These are phyloP conservation scores for Himalopsyche anomala DNA, from an alignment of 2,888 invertebrate species.

Conservation along the genomic window DNA sequence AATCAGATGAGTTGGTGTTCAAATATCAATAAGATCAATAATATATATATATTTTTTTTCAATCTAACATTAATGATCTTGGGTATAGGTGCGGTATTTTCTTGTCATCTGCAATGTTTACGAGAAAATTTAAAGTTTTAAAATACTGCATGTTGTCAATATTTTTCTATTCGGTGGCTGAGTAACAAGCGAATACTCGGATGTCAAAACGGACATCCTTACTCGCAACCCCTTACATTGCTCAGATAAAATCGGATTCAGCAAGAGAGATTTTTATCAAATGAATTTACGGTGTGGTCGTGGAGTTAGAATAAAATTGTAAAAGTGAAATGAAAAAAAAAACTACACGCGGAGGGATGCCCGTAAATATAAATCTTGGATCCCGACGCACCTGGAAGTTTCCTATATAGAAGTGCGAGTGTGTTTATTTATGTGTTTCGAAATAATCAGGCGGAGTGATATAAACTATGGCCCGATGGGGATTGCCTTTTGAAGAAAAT, in stretches of 20 bases:
- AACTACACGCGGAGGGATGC: slow-evolving; percentile 47
- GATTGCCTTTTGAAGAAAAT: slow-evolving; percentile 5
- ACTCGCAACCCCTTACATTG: slow-evolving; percentile 13
- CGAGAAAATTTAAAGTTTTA: no score
- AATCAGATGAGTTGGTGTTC: no score
- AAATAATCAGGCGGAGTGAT: slow-evolving; percentile 41
- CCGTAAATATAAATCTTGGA: slow-evolving; percentile 54
- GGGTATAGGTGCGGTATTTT: no score
- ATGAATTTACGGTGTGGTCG: slow-evolving; percentile 59
- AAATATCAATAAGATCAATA: no score
- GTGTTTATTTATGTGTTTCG: slow-evolving; percentile 38
- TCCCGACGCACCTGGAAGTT: slow-evolving; percentile 49
- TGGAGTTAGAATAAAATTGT: slow-evolving; percentile 48
- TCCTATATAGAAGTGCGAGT: slow-evolving; percentile 11
- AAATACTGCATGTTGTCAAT: no score
- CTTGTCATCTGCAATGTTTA: no score
- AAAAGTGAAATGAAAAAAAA: slow-evolving; percentile 48
- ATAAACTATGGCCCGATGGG: slow-evolving; percentile 37
- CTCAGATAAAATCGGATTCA: slow-evolving; percentile 23
- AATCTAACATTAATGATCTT: no score
- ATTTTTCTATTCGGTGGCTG: no score
- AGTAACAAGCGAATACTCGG: no score
- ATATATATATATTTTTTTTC: no score
- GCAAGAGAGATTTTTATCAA: slow-evolving; percentile 58
- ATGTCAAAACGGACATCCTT: no score